Evolutionary conservation across 2,113 vertebrate species (phyloP).

Genomic region (Larimichthys crocea): DNA sequence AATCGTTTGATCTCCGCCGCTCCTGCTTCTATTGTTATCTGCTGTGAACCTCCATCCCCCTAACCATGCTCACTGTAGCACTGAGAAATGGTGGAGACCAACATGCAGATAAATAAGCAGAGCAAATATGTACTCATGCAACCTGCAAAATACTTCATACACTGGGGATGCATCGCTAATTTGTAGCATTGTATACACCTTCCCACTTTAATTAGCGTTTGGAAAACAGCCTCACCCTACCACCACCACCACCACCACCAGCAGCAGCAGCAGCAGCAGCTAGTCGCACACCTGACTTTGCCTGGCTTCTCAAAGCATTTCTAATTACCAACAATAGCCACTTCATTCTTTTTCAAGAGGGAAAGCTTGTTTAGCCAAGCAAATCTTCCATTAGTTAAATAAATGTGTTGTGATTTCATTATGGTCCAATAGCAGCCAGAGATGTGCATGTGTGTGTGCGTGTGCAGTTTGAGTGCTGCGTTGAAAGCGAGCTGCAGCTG

Average conservation of each 20-base stretch:
- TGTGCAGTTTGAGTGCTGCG: conserved; percentile 8
- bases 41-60: conserved; percentile 55
- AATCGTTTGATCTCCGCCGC: conserved; percentile 80
- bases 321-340: conserved; percentile 18
- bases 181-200: conserved; percentile 74
- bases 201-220: conserved; percentile 73
- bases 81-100: conserved; percentile 42
- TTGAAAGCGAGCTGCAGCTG: conserved; percentile 4
- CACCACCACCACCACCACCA: not conserved
- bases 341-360: conserved; percentile 10
- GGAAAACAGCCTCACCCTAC: conserved; percentile 28
- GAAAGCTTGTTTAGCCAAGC: conserved; percentile 32
- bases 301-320: conserved; percentile 16
- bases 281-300: conserved; percentile 50
- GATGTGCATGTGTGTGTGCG: not conserved
- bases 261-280: not conserved
- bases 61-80: conserved; percentile 24
- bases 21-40: conserved; percentile 73
- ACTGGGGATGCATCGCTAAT: conserved; percentile 60
- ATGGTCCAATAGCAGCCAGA: not conserved
- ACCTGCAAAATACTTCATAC: conserved; percentile 71
- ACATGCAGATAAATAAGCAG: conserved; percentile 55
- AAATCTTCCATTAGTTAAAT: conserved; percentile 28
- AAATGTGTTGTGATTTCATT: conserved; percentile 22
- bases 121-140: conserved; percentile 65